These are phyloP conservation scores for Oryzias curvinotus DNA, from an alignment of 2,113 vertebrate species.

Conservation along the genomic window DNA sequence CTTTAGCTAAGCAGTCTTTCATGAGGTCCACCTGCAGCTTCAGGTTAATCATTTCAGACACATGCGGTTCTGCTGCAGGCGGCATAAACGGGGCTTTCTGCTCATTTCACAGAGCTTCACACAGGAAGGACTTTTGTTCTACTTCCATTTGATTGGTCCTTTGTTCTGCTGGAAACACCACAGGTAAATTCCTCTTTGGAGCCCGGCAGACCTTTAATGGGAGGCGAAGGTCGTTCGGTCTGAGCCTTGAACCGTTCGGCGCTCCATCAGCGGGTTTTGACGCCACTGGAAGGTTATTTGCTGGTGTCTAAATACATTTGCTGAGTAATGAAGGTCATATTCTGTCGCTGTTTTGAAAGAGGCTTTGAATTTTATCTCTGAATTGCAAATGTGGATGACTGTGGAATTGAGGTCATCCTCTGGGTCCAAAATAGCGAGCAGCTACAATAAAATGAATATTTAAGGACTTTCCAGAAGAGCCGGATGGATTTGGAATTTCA, in stretches of 20 bases:
- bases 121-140: background rate
- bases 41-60: no score
- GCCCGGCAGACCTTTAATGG: constrained; percentile 5
- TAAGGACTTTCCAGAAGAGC: constrained; percentile 8
- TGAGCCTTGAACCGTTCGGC: background rate
- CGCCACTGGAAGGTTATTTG: constrained; percentile 26
- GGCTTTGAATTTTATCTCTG: constrained; percentile 36
- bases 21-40: no score
- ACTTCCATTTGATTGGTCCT: background rate
- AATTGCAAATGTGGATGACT: constrained; percentile 48
- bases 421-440: constrained; percentile 29
- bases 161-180: constrained; percentile 1
- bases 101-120: background rate
- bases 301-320: constrained; percentile 40
- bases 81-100: background rate
- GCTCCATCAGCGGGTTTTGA: constrained; percentile 19
- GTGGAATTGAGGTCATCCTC: constrained; percentile 49
- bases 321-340: constrained; percentile 60
- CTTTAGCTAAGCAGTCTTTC: no score
- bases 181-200: constrained; percentile 2
- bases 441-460: constrained; percentile 31
- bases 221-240: constrained; percentile 25
- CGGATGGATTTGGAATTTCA: background rate
- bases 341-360: constrained; percentile 26
- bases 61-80: background rate